Evolutionary conservation across 1,140 invertebrate species (phyloP), one percentile per base, ranked within the genome.

Genomic region (Pinna nobilis): DNA sequence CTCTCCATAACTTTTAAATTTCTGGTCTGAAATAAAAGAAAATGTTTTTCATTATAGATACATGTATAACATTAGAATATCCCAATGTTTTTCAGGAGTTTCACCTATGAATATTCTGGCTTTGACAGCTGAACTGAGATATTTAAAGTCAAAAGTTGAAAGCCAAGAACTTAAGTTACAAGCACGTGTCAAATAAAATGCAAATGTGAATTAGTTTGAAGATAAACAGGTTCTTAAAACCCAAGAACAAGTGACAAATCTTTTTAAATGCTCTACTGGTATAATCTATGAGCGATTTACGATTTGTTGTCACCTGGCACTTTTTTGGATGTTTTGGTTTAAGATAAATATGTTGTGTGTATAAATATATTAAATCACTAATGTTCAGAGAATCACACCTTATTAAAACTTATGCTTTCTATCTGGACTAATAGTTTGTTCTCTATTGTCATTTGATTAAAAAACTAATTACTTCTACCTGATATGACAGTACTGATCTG

Each of bases 231-330:
- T 64, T 7, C 4, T 18, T 4, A 20, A 23, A 39, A 72, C 53
- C 63, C 44, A 69, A 18, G n/a, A n/a, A n/a, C 61, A 67, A 60
- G n/a, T 72, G 4, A 77, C 63, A 5, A 39, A 39, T 6, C 37
- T 71, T 0, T 67, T 72, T 30, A 50, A 64, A 30, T 74, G 61
- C 35, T 72, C 71, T 35, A 77, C 69, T 18, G 69, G 53, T 1
- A 57, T 77, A 15, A 55, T 37, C 39, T 61, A 67, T 53, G 44
- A 33, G 18, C 35, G 49, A 47, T 72, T 72, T 37, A n/a, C n/a
- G n/a, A n/a, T n/a, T n/a, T n/a, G n/a, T n/a, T n/a, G n/a, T n/a
- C n/a, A n/a, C n/a, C n/a, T n/a, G n/a, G n/a, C n/a, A n/a, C n/a
- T n/a, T n/a, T n/a, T n/a, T n/a, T n/a, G n/a, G n/a, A n/a, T n/a